Base-by-base conservation (phyloP, 2,888 invertebrate species). In the Lamproptera curius region DNA sequence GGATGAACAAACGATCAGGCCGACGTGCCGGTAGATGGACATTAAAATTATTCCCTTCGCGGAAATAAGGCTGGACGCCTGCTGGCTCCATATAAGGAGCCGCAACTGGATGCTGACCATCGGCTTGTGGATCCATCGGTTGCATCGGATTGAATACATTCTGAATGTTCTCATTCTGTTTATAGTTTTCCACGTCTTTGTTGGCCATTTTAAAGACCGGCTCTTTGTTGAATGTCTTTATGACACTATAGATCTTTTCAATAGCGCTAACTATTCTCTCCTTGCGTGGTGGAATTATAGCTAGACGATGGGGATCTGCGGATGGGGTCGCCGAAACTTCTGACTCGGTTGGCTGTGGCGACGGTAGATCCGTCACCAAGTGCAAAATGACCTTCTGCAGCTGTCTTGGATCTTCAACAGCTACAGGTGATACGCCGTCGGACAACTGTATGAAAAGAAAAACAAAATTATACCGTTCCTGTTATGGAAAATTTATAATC, bases 321-420 rank as follows among this genome's bases (percentile, higher is more conserved):
- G 20, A 11, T 3, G 45, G 8, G 0, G 41, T 42, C 0, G 42
- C 49, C 0, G 28, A 10, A 9, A 10, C n/a, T 6, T 28, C 28
- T 10, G 23, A 14, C 16, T 28, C 34, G 1, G 40, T 16, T 1
- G 63, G 38, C 2, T 57, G 42, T 0, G 73, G 67, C 0, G 75
- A 68, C 0, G 83, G 83, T n/a, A 85, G 54, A 41, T 80, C 69
- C 0, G 73, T 78, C 1, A 85, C 79, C 14, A 95, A 75, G 58
- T 92, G 90, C 10, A 92, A 83, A 39, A 95, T 92, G 0, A 92
- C 94, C 59, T 90, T 89, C 60, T 94, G 92, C 16, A 95, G 67
- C 52, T 92, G 66, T 26, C 62, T 76, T 0, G 93, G 93, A 74
- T 94, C 92, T 66, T 94, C 93, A 0, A 93, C 90, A 0, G 88